These are phyloP conservation scores for Corythaeola cristata DNA, from an alignment of 2,113 vertebrate species.

Conservation along the genomic window DNA sequence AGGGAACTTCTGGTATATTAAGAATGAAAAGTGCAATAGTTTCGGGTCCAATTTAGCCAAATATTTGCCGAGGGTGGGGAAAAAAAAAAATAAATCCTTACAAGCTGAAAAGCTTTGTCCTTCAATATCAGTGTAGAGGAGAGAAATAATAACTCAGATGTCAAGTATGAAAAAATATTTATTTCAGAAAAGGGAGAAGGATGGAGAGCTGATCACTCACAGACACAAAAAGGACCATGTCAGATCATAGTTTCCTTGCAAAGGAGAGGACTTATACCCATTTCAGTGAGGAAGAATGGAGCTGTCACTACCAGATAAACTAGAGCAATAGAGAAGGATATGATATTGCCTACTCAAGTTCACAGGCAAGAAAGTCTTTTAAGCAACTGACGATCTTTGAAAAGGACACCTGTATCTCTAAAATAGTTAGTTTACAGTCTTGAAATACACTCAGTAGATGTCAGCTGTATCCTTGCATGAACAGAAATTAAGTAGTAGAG, in stretches of 20 bases:
- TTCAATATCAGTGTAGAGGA: neutral
- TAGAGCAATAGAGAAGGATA: neutral
- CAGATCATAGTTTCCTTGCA: neutral
- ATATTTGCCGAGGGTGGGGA: neutral
- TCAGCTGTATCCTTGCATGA: neutral
- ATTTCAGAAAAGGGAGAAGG: neutral
- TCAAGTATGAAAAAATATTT: neutral
- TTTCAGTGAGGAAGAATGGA: neutral
- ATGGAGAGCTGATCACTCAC: neutral
- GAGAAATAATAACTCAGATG: neutral
- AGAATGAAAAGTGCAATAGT: neutral
- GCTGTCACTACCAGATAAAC: neutral
- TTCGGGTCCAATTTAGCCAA: neutral
- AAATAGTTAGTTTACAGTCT: neutral
- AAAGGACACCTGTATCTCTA: neutral
- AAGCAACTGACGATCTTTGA: neutral
- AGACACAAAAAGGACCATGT: neutral
- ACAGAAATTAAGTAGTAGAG: neutral
- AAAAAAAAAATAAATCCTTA: neutral
- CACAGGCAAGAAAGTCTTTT: neutral
- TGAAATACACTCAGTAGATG: neutral
- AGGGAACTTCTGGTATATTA: neutral
- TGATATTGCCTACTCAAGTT: neutral
- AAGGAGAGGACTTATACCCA: neutral
- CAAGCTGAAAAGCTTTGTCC: neutral